phyloP scores from a whole-genome alignment of 2,113 vertebrate species.

The Lycaon pictus region DNA sequence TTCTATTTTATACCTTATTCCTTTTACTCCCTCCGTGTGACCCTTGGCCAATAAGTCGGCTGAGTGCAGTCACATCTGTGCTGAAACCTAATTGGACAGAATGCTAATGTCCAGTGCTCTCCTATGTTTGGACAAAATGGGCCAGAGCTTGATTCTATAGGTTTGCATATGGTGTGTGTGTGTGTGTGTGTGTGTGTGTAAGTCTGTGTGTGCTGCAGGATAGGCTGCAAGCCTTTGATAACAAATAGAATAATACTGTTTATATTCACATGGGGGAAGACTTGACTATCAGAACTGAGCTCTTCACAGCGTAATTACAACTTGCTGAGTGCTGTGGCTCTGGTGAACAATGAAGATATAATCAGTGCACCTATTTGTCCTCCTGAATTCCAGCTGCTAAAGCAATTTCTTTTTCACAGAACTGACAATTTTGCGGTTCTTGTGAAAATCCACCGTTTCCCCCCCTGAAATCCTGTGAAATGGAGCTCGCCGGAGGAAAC shows the following conservation, averaged over 20 bases:
- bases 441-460: conserved; percentile 70
- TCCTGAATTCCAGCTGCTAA: conserved; percentile 86
- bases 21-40: conserved; percentile 4
- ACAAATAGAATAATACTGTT: conserved; percentile 77
- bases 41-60: not conserved
- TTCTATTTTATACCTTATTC: conserved; percentile 7
- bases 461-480: not conserved
- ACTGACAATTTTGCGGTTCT: conserved; percentile 85
- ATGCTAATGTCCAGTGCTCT: not conserved
- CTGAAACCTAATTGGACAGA: not conserved
- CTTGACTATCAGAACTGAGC: conserved; percentile 78
- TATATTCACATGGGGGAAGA: conserved; percentile 75
- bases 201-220: not conserved
- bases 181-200: not conserved
- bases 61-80: not conserved
- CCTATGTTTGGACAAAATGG: not conserved
- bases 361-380: conserved; percentile 87
- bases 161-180: not conserved
- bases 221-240: conserved; percentile 78
- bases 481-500: conserved; percentile 68
- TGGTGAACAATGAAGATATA: conserved; percentile 86
- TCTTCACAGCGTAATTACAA: conserved; percentile 84
- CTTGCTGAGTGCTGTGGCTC: conserved; percentile 81
- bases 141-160: not conserved
- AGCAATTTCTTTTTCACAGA: conserved; percentile 87